Conservation (phyloP, 2,797 vertebrate genomes). For the Novumbra hubbsi region DNA sequence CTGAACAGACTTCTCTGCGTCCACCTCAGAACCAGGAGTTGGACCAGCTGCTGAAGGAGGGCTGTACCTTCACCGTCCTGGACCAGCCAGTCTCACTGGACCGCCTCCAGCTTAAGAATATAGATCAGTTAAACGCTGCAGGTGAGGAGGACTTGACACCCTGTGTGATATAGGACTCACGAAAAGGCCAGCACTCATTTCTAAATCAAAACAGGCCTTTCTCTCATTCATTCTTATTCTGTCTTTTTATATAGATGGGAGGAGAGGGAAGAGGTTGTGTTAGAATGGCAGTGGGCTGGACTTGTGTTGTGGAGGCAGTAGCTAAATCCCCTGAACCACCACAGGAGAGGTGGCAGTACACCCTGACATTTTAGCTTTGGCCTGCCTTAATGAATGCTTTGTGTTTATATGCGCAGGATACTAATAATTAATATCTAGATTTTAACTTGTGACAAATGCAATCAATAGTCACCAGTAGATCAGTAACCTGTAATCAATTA, state of each 20-base stretch:
- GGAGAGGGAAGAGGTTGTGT: too few relatives aligned
- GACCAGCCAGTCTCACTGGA: constrained; percentile 90
- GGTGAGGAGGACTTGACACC: constrained; percentile 58
- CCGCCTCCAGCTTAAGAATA: constrained; percentile 81
- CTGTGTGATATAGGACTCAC: background rate
- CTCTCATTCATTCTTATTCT: too few relatives aligned
- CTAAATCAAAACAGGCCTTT: too few relatives aligned
- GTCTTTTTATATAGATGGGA: too few relatives aligned
- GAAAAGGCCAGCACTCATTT: background rate
- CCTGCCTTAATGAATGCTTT: background rate
- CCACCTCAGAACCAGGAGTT: constrained; percentile 79
- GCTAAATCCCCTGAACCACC: too few relatives aligned
- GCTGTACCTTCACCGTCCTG: constrained; percentile 81
- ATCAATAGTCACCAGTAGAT: background rate
- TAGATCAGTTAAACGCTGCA: constrained; percentile 81
- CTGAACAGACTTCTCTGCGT: constrained; percentile 72
- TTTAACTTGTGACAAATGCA: background rate
- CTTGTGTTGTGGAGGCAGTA: too few relatives aligned
- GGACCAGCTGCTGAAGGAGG: constrained; percentile 83
- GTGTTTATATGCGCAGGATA: background rate
- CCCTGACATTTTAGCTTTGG: background rate
- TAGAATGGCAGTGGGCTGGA: too few relatives aligned
- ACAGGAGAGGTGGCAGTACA: too few relatives aligned
- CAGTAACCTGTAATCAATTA: background rate
- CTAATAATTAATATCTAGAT: background rate